Base-by-base conservation (phyloP, 2,797 vertebrate genomes). In the Knipowitschia caucasica region DNA sequence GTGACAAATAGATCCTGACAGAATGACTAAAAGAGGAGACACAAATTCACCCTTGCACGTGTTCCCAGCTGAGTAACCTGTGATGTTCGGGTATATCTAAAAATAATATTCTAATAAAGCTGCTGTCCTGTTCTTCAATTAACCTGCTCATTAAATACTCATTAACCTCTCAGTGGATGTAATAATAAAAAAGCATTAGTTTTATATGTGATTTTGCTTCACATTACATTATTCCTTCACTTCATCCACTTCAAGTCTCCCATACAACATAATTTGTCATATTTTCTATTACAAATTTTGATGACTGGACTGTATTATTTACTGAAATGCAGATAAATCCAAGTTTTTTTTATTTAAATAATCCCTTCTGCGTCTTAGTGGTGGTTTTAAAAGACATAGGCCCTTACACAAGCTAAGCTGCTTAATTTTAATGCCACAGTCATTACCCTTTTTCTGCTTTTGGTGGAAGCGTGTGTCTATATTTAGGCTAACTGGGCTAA, bases 401-500 rank as follows among this genome's bases (percentile, higher is more conserved):
- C 63, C 56, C 43, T 68, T 73, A 79, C 68, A 67, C 69, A 71
- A 74, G 56, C 52, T 82, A 82, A 86, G 70, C 82, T 77, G 74
- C 78, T 86, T 84, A 82, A 78, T 80, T 77, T 73, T 77, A 81
- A 82, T 77, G 65, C 75, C 6, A 38, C 63, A 45, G 62, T 21
- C 4, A 15, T 72, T 82, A 51, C 56, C 68, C 34, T 60, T 69
- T 35, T 61, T 64, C 52, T 69, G 58, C 71, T 74, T 75, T 59
- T 33, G 8, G 50, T 25, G 50, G 51, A 45, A 7, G 49, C 4
- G 53, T 62, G 56, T 45, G 49, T 44, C 80, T 79, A 81, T 69
- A 75, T 81, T 70, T 84, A 80, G 76, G 62, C 43, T 64, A 82
- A 82, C 68, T 69, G 56, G 74, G 62, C 79, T 75, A 83, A 83